phyloP scores from a whole-genome alignment of 2,113 vertebrate species.

The Tragelaphus scriptus region DNA sequence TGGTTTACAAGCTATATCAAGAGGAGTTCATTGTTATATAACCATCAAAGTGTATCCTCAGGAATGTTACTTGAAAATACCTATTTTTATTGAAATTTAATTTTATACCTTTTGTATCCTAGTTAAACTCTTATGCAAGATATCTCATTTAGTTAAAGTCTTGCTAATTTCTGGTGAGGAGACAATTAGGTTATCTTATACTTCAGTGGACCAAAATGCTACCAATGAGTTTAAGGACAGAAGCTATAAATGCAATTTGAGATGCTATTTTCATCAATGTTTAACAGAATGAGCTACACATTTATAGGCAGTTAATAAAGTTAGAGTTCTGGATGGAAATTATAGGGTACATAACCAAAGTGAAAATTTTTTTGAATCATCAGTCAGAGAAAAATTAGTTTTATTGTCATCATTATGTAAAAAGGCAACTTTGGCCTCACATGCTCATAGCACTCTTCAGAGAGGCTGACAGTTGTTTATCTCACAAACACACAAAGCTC shows the following conservation, averaged over 20 bases:
- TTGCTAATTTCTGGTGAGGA: not conserved
- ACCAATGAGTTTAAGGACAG: not conserved
- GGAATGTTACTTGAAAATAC: not conserved
- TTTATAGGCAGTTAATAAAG: not conserved
- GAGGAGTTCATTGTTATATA: not conserved
- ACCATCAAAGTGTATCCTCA: not conserved
- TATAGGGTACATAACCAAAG: not conserved
- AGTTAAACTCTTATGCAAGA: not conserved
- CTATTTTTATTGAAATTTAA: not conserved
- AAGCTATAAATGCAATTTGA: not conserved
- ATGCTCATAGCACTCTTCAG: not conserved
- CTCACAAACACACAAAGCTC: constrained; percentile 50
- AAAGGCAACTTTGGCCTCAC: constrained; percentile 41
- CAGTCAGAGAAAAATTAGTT: constrained; percentile 12
- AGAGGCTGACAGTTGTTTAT: constrained; percentile 65
- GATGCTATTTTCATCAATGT: not conserved
- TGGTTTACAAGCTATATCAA: not conserved
- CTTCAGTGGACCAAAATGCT: not conserved
- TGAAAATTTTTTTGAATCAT: constrained; percentile 15
- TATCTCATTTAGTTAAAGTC: not conserved
- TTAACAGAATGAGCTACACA: not conserved
- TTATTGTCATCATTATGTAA: constrained; percentile 25
- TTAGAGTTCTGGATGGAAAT: constrained; percentile 27
- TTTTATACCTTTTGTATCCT: not conserved
- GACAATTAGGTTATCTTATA: not conserved